Evolutionary conservation across 2,113 vertebrate species (phyloP).

Genomic region (Amazona guildingii): DNA sequence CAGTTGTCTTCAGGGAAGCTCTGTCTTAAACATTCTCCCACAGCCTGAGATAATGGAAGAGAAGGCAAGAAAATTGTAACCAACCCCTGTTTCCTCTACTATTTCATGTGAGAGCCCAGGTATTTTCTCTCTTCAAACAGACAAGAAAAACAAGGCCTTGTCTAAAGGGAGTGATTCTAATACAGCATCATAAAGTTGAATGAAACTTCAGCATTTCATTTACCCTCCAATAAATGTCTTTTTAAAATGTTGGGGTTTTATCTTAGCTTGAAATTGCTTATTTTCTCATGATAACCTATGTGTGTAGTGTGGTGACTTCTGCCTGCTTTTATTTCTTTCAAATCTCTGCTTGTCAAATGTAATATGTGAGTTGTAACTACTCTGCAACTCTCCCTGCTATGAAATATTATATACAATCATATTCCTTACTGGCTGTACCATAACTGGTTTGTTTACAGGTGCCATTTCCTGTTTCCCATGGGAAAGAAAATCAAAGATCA

Average conservation of each 20-base stretch:
- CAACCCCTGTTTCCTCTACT: neutral
- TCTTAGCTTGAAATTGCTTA: neutral
- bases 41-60: neutral
- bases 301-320: neutral
- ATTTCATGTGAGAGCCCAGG: neutral
- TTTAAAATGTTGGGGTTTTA: neutral
- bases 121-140: neutral
- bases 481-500: neutral
- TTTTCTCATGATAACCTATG: neutral
- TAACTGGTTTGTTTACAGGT: neutral
- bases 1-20: neutral
- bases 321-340: neutral
- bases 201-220: neutral
- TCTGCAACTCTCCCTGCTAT: neutral
- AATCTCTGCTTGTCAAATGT: neutral
- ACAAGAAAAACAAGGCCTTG: neutral
- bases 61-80: neutral
- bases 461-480: neutral
- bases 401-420: neutral
- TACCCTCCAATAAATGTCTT: neutral
- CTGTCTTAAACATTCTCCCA: neutral
- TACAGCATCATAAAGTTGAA: neutral
- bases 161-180: neutral
- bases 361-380: neutral
- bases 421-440: neutral